phyloP scores from a whole-genome alignment of 2,113 vertebrate species.

The Brevimyrus niger region DNA sequence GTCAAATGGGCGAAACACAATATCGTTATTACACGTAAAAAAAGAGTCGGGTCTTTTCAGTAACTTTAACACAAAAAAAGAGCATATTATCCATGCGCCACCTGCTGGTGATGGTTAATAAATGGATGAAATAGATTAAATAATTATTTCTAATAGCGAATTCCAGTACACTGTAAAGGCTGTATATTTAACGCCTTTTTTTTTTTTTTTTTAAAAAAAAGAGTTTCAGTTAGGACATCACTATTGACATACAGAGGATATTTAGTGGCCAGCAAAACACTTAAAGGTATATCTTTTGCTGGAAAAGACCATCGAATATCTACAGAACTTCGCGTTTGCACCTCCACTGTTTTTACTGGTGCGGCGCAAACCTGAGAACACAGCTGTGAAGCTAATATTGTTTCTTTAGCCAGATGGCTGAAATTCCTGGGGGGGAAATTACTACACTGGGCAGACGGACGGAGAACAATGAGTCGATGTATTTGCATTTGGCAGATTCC shows the following conservation, averaged over 20 bases:
- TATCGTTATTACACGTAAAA: not conserved
- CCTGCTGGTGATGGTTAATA: not conserved
- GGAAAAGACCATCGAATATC: not conserved
- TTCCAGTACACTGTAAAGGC: not conserved
- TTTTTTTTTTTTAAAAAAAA: not conserved
- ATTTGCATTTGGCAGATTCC: not conserved
- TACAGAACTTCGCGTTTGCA: not conserved
- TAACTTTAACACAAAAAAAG: not conserved
- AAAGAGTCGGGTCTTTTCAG: not conserved
- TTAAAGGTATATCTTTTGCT: not conserved
- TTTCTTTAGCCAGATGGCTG: not conserved
- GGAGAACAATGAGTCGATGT: not conserved
- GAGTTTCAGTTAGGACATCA: not conserved
- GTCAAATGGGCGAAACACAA: not conserved
- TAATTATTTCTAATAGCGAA: not conserved
- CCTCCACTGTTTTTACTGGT: not conserved
- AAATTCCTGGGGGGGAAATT: not conserved
- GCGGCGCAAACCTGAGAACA: not conserved
- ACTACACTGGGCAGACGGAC: conserved; percentile 4
- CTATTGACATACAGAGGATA: not conserved
- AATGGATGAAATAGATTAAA: not conserved
- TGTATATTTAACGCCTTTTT: not conserved
- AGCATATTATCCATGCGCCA: not conserved
- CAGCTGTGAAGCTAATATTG: not conserved
- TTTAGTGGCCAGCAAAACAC: not conserved